Base-by-base conservation (phyloP, 1,140 invertebrate species). In the Cydia fagiglandana region DNA sequence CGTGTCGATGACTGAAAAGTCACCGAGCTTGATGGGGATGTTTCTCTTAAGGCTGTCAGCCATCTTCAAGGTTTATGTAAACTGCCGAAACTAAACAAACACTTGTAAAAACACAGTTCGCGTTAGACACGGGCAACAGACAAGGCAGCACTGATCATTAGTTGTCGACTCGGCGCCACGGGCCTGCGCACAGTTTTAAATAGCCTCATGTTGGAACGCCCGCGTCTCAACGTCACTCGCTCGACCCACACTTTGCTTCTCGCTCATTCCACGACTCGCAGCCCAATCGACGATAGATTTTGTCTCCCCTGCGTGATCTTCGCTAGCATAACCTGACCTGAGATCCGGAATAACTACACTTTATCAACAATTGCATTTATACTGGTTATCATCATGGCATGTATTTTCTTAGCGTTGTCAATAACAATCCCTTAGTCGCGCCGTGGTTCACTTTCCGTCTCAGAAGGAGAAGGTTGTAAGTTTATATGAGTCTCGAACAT, bases 1-100 rank as follows among this genome's bases (percentile, higher is more conserved):
- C 73, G 96, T 97, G 93, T 99, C 98, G 91, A 99, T 97, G 81
- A 99, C 97, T 91, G 97, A 98, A 94, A 98, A 97, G 91, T 99
- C 97, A 79, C 97, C 97, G 87, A 98, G 95, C 93, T 97, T 97
- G 91, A 99, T 98, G 85, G 98, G 98, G 94, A 98, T 98, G 94
- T 97, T 96, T 84, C 96, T 95, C 91, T 96, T 97, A 87, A 96
- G 96, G 93, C 94, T 94, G 92, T 96, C 95, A 90, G 96, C 95
- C 96, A 96, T 96, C 94, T 94, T 92, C 81, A 88, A 79, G 81
- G 77, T 84, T 80, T 85, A 77, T 76, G 79, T 75, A 85, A 89
- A 89, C 83, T 83, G 81, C 85, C 79, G 84, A 81, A 91, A 89
- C 89, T 91, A 91, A 91, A 90, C 88, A 91, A 93, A 91, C 91